Conservation (phyloP, 2,888 invertebrate genomes). For the Tuberolachnus salignus region DNA sequence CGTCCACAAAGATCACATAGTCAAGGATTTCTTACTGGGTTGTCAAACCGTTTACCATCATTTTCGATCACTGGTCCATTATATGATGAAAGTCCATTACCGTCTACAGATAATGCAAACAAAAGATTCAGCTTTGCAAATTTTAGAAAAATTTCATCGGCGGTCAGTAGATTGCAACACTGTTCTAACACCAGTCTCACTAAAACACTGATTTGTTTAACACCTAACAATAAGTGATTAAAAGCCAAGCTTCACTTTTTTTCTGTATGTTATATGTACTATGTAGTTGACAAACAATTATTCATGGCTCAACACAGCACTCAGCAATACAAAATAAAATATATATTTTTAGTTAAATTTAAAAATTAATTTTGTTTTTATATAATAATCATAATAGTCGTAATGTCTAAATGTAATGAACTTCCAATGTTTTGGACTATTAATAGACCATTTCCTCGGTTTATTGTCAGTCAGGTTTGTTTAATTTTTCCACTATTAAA, state of each 20-base stretch:
- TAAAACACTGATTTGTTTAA: conserved; percentile 47
- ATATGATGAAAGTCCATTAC: conserved; percentile 55
- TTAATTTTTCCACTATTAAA: not conserved
- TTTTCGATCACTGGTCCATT: conserved; percentile 57
- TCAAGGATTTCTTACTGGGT: conserved; percentile 56
- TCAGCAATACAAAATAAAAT: conserved; percentile 5
- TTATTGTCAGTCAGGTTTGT: not conserved
- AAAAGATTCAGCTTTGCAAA: conserved; percentile 56
- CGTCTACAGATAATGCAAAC: conserved; percentile 45
- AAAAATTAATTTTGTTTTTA: not conserved
- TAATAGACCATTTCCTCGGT: too few relatives aligned
- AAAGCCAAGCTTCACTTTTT: conserved; percentile 34
- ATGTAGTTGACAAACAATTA: conserved; percentile 2
- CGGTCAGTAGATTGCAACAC: conserved; percentile 47
- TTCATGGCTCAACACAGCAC: conserved; percentile 18
- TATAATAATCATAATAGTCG: not conserved
- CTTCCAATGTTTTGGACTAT: not conserved
- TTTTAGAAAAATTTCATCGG: conserved; percentile 53
- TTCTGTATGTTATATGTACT: not conserved
- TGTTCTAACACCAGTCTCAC: conserved; percentile 50
- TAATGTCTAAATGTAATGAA: not conserved
- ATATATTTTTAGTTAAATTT: conserved; percentile 16
- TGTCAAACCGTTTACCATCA: conserved; percentile 57
- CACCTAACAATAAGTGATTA: conserved; percentile 42
- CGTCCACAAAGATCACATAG: conserved; percentile 55